These are phyloP conservation scores for Tetropium fuscum DNA, from an alignment of 2,888 invertebrate species.

Conservation along the genomic window DNA sequence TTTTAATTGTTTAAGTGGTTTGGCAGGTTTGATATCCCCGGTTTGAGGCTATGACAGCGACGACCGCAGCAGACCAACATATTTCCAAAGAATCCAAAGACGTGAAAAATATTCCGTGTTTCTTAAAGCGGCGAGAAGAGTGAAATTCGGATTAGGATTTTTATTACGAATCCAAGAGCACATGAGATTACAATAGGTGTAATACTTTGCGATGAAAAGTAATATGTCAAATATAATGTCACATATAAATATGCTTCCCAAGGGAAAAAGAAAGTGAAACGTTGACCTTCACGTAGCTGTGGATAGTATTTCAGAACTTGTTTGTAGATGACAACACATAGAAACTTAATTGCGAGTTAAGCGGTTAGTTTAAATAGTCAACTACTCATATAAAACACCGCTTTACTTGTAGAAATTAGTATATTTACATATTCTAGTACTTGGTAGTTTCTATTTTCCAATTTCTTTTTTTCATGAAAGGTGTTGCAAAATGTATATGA, in stretches of 20 bases:
- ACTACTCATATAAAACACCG: constrained; percentile 18
- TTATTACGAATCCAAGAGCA: too few relatives aligned
- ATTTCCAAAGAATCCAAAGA: too few relatives aligned
- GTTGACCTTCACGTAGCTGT: constrained; percentile 8
- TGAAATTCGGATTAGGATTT: too few relatives aligned
- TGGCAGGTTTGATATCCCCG: too few relatives aligned
- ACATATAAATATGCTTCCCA: background rate
- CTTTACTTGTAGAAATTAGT: constrained; percentile 27
- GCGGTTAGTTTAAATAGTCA: background rate
- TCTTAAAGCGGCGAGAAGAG: too few relatives aligned
- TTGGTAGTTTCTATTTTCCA: constrained; percentile 31
- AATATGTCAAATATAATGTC: background rate
- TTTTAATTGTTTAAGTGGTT: too few relatives aligned
- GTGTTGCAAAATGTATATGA: constrained; percentile 22
- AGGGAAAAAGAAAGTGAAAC: constrained; percentile 8
- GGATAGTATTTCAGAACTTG: constrained; percentile 3
- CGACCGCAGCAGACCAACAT: too few relatives aligned
- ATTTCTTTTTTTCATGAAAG: constrained; percentile 31
- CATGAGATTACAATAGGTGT: too few relatives aligned
- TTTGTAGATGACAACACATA: background rate
- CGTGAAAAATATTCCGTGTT: too few relatives aligned
- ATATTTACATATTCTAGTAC: constrained; percentile 33
- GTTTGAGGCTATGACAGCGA: too few relatives aligned
- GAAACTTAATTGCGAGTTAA: constrained; percentile 18
- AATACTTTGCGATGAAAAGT: too few relatives aligned